phyloP scores from a whole-genome alignment of 2,888 invertebrate species.

The Cybosia mesomella region DNA sequence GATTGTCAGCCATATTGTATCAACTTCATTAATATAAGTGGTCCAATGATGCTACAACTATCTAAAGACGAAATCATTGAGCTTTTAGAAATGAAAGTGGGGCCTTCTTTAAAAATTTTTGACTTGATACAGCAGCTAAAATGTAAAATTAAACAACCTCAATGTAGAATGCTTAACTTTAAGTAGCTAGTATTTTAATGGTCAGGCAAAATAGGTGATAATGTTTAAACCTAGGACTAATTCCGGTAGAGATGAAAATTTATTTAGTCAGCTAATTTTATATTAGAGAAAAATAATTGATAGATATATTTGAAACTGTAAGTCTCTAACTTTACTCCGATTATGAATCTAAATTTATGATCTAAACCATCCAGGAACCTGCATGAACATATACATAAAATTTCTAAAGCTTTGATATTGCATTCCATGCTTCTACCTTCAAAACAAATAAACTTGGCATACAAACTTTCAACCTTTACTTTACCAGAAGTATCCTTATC shows the following conservation, averaged over 20 bases:
- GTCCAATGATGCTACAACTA: slow-evolving; percentile 92
- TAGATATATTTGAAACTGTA: no score
- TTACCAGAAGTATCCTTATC: no score
- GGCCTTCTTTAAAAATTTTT: slow-evolving; percentile 96
- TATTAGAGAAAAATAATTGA: no score
- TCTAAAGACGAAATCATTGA: slow-evolving; percentile 96
- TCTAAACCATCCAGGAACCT: no score
- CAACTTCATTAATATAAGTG: slow-evolving; percentile 91
- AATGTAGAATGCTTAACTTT: slow-evolving; percentile 83
- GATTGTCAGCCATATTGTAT: slow-evolving; percentile 92
- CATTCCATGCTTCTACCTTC: no score
- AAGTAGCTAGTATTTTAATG: slow-evolving; percentile 40
- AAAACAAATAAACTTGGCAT: no score
- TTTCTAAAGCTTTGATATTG: no score
- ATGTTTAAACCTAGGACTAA: not conserved
- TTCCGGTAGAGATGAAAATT: slow-evolving; percentile 5
- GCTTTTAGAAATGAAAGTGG: slow-evolving; percentile 96
- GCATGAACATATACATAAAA: no score
- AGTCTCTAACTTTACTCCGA: no score
- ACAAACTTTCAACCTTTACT: no score
- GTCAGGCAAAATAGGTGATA: not conserved
- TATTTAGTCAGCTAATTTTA: not conserved
- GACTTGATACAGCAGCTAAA: slow-evolving; percentile 97
- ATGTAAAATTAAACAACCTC: slow-evolving; percentile 92
- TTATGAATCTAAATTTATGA: no score